Percentiles rank a stretch among this genome's conserved stretches.
phyloP scores from a whole-genome alignment of 1,140 invertebrate species.

The Adoxophyes honmai region DNA sequence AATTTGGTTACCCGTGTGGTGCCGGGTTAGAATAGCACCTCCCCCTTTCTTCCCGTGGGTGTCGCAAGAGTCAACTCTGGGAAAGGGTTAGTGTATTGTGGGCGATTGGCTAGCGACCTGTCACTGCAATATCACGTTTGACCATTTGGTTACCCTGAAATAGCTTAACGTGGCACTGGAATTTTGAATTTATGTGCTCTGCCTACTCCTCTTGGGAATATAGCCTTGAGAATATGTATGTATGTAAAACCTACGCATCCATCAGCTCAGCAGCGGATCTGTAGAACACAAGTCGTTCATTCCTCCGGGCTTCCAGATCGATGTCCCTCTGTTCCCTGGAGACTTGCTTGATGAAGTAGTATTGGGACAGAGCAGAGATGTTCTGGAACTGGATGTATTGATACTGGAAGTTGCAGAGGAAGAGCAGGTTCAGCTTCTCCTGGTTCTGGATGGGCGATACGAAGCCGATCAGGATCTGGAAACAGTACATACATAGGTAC shows the following conservation, averaged over 20 bases:
- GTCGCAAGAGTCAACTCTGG: too few species aligned
- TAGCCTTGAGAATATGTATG: too few species aligned
- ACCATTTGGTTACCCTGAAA: too few species aligned
- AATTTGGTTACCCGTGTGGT: too few species aligned
- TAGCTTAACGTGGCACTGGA: too few species aligned
- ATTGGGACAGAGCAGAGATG: constrained; percentile 50
- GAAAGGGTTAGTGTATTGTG: too few species aligned
- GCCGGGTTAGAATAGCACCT: too few species aligned
- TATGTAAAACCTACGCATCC: constrained; percentile 47
- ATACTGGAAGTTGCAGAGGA: constrained; percentile 66
- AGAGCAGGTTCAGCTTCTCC: constrained; percentile 50
- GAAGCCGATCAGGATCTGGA: constrained; percentile 65
- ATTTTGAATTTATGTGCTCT: too few species aligned
- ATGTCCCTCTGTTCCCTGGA: constrained; percentile 55
- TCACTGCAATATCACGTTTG: too few species aligned
- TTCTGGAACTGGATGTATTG: constrained; percentile 61
- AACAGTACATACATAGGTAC: neutral
- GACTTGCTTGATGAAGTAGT: constrained; percentile 61
- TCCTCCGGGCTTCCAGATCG: constrained; percentile 34
- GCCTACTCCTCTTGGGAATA: too few species aligned
- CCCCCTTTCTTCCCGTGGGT: too few species aligned
- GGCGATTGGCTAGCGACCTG: too few species aligned
- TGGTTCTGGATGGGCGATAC: constrained; percentile 48
- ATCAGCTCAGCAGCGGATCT: constrained; percentile 51
- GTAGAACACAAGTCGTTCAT: constrained; percentile 62